Conservation (phyloP, 2,113 vertebrate genomes). For the Alethe diademata region DNA sequence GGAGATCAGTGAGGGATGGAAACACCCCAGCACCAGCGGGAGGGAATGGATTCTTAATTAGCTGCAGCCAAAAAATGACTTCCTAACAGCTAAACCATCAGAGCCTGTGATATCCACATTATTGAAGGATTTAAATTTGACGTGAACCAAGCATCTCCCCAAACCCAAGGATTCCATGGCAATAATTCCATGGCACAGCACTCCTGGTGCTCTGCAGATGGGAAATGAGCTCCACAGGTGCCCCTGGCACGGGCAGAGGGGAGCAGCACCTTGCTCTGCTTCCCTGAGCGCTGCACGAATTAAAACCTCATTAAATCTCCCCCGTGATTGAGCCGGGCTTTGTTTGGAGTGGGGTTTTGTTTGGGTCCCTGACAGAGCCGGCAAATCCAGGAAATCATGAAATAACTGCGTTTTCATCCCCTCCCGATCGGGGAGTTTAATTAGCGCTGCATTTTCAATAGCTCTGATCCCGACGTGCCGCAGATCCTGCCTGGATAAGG, state of each 20-base stretch:
- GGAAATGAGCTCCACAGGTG: not conserved
- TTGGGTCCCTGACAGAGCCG: slow-evolving; percentile 52
- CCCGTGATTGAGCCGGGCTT: slow-evolving; percentile 4
- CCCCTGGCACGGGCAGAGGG: not conserved
- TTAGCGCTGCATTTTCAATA: slow-evolving; percentile 79
- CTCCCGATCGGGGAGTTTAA: slow-evolving; percentile 74
- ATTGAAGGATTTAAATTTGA: fast-evolving
- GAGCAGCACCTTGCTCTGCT: slow-evolving; percentile 23
- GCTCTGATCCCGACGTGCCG: slow-evolving; percentile 45
- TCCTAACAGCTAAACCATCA: fast-evolving
- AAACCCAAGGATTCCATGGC: not conserved
- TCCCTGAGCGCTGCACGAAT: slow-evolving; percentile 26
- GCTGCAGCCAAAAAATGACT: not conserved
- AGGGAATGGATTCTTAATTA: fast-evolving
- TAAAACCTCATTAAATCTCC: slow-evolving; percentile 72
- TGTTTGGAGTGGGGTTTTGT: slow-evolving; percentile 23
- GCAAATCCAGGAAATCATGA: slow-evolving; percentile 70
- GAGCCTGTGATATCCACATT: fast-evolving
- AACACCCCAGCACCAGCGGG: not conserved
- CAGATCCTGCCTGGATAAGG: slow-evolving; percentile 77
- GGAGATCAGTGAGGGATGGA: not conserved
- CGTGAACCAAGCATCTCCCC: fast-evolving
- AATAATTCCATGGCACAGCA: not conserved
- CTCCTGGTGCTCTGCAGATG: not conserved
- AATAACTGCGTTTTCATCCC: slow-evolving; percentile 47